These are phyloP conservation scores for Tonatia bakeri DNA, from an alignment of 2,113 vertebrate species.

Conservation along the genomic window DNA sequence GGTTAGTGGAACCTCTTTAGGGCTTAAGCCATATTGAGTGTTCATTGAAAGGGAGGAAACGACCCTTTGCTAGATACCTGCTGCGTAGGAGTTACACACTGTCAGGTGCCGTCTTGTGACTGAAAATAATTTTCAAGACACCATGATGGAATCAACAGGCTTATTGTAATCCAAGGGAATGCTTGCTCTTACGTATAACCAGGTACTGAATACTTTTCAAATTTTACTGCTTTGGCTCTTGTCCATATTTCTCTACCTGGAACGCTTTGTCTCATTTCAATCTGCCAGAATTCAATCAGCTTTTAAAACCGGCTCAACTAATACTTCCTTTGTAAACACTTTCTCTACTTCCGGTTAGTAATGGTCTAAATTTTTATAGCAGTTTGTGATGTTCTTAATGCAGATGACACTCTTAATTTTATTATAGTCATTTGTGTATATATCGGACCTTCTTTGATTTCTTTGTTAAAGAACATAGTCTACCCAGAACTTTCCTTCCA, in stretches of 20 bases:
- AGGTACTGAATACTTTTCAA: neutral
- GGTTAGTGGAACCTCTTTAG: neutral
- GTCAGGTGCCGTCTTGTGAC: neutral
- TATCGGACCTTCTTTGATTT: neutral
- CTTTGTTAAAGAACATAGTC: neutral
- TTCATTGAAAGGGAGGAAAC: neutral
- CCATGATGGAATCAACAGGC: neutral
- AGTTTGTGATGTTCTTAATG: neutral
- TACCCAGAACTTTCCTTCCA: neutral
- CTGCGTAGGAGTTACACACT: neutral
- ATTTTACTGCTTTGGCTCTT: neutral
- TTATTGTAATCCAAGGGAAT: constrained; percentile 22
- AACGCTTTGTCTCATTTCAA: neutral
- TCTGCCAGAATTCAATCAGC: neutral
- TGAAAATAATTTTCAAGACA: too few species aligned
- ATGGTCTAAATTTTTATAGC: neutral
- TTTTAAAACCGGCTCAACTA: neutral
- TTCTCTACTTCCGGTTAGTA: neutral
- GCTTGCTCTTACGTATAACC: neutral
- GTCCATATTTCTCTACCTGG: neutral
- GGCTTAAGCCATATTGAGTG: neutral
- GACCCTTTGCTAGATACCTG: neutral
- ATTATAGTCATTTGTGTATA: neutral
- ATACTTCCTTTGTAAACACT: constrained; percentile 18
- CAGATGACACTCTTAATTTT: neutral